phyloP scores from a whole-genome alignment of 2,888 invertebrate species.

The Drosophila nr. perissopoda region DNA sequence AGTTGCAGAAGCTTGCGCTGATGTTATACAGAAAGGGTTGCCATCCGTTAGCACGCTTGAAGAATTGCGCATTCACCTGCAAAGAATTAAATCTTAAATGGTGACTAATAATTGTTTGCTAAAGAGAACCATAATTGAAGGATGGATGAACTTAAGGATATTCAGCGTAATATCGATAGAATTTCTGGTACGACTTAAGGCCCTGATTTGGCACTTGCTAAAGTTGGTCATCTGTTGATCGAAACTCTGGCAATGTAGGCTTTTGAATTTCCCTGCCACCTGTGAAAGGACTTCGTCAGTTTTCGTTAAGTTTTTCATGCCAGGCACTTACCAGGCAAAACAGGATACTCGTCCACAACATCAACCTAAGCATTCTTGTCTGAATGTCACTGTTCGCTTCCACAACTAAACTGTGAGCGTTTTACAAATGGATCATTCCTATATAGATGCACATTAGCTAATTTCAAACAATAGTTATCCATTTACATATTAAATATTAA shows the following conservation, averaged over 20 bases:
- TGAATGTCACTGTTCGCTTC: neutral
- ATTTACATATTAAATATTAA: neutral
- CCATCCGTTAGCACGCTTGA: slow-evolving; percentile 42
- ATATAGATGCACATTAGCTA: neutral
- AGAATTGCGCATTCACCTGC: slow-evolving; percentile 12
- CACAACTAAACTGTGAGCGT: neutral
- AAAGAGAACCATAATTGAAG: too few relatives aligned
- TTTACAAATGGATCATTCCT: neutral
- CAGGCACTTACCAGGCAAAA: neutral
- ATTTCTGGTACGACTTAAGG: neutral
- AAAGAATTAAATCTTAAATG: neutral
- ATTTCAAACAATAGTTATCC: neutral
- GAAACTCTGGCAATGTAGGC: neutral
- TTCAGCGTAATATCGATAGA: neutral
- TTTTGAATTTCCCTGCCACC: neutral
- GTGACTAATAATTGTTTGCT: neutral
- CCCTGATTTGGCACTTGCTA: slow-evolving; percentile 3
- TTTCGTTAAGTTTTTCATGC: neutral
- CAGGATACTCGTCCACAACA: neutral
- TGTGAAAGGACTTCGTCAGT: neutral
- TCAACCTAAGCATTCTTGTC: neutral
- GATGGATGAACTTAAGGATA: rapidly evolving
- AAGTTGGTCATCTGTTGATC: neutral
- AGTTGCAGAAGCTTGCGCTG: neutral
- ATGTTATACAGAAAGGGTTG: slow-evolving; percentile 36